A percentile compares a stretch with the other conserved stretches of the same genome.
phyloP scores from a whole-genome alignment of 2,888 invertebrate genomes.

The Drosophila nr. perissopoda region DNA sequence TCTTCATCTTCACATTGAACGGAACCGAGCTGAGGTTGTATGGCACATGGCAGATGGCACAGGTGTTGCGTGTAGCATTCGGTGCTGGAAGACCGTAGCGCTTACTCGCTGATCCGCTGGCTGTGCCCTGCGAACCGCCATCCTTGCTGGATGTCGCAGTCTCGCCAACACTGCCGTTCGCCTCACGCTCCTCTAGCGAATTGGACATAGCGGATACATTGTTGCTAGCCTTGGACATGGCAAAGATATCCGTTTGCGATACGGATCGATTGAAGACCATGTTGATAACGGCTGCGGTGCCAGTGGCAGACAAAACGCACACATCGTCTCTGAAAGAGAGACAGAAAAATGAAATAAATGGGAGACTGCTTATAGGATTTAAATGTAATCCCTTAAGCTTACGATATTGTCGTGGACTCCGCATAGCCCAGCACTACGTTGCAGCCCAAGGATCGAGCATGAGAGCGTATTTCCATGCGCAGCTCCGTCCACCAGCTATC shows the following conservation, averaged over 20 bases:
- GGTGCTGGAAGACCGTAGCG: constrained; percentile 62
- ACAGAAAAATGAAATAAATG: constrained; percentile 29
- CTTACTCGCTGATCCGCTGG: constrained; percentile 51
- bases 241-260: constrained; percentile 81
- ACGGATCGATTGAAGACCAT: constrained; percentile 86
- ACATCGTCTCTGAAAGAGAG: constrained; percentile 93
- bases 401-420: constrained; percentile 97
- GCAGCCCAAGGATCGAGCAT: constrained; percentile 95
- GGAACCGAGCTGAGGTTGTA: constrained; percentile 91
- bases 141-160: constrained; percentile 63
- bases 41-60: constrained; percentile 91
- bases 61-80: constrained; percentile 68
- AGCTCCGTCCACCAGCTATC: constrained; percentile 99
- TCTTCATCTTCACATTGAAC: constrained; percentile 90
- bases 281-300: constrained; percentile 95
- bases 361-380: neutral
- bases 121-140: constrained; percentile 67
- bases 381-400: constrained; percentile 69
- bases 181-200: constrained; percentile 86
- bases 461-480: constrained; percentile 96
- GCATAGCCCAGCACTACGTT: constrained; percentile 97
- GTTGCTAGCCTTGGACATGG: constrained; percentile 65
- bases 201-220: constrained; percentile 84
- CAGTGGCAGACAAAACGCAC: constrained; percentile 96
- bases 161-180: constrained; percentile 60